phyloP scores from a whole-genome alignment of 2,888 invertebrate genomes.

The Hyposoter didymator region DNA sequence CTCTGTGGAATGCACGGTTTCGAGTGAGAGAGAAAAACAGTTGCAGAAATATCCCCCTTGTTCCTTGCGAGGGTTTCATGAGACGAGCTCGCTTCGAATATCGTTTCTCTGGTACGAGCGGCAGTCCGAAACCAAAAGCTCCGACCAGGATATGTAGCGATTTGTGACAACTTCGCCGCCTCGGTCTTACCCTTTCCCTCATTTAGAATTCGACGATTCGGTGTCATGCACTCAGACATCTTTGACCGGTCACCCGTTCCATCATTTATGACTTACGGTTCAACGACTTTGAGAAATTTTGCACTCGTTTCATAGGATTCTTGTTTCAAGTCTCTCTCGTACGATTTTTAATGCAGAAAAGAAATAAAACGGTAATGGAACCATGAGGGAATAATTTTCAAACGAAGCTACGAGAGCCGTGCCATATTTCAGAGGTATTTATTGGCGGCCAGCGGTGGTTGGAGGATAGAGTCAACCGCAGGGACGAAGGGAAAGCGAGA shows the following conservation, averaged over 20 bases:
- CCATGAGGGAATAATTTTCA: constrained; percentile 67
- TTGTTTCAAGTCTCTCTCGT: background rate
- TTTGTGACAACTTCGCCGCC: constrained; percentile 5
- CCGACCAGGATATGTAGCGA: constrained; percentile 1
- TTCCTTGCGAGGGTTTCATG: constrained; percentile 12
- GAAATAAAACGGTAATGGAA: constrained; percentile 15
- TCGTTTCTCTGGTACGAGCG: constrained; percentile 8
- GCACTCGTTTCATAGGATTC: background rate
- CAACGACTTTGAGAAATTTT: background rate
- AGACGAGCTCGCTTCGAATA: background rate
- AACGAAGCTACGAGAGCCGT: constrained; percentile 44
- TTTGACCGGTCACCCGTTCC: background rate
- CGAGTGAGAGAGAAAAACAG: constrained; percentile 9
- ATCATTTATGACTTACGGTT: background rate
- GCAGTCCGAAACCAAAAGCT: constrained; percentile 7
- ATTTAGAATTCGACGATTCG: constrained; percentile 1
- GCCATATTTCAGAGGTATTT: constrained; percentile 73
- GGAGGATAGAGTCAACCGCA: constrained; percentile 36
- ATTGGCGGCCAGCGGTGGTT: constrained; percentile 60
- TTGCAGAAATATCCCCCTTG: constrained; percentile 9
- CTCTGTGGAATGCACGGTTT: constrained; percentile 56
- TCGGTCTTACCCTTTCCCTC: background rate
- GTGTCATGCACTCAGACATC: constrained; percentile 1
- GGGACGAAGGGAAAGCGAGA: constrained; percentile 28
- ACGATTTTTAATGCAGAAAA: constrained; percentile 8